Conservation (phyloP, 2,113 vertebrate species). For the Siniperca knerii region DNA sequence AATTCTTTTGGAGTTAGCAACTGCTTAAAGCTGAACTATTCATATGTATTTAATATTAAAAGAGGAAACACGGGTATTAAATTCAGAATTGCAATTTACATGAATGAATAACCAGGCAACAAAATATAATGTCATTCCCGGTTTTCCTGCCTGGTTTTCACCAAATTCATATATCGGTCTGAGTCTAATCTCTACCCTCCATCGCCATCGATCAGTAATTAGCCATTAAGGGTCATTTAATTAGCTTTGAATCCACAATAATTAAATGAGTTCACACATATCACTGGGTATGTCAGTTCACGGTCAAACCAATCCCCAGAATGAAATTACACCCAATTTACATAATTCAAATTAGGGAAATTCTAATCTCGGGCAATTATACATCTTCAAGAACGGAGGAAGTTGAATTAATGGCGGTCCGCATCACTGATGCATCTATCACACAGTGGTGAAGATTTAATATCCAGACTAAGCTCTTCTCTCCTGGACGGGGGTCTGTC, state of each 20-base stretch:
- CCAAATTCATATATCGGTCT: not conserved
- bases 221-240: slow-evolving; percentile 50
- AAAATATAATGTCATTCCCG: not conserved
- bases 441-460: slow-evolving; percentile 15
- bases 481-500: not conserved
- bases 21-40: not conserved
- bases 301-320: slow-evolving; percentile 32
- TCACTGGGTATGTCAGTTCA: not conserved
- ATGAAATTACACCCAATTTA: slow-evolving; percentile 50
- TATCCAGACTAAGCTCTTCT: slow-evolving; percentile 13
- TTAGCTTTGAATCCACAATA: slow-evolving; percentile 46
- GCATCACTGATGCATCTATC: not conserved
- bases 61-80: not conserved
- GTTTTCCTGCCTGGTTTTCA: not conserved
- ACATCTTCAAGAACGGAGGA: not conserved
- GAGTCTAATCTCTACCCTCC: slow-evolving; percentile 8
- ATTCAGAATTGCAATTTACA: not conserved
- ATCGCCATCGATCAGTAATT: not conserved
- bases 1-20: not conserved
- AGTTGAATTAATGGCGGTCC: slow-evolving; percentile 38
- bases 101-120: not conserved
- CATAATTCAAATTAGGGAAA: slow-evolving; percentile 59
- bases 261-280: slow-evolving; percentile 36
- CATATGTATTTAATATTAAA: not conserved
- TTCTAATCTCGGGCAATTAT: slow-evolving; percentile 43